phyloP scores from a whole-genome alignment of 2,797 vertebrate genomes.

The Enteromius anoplus region DNA sequence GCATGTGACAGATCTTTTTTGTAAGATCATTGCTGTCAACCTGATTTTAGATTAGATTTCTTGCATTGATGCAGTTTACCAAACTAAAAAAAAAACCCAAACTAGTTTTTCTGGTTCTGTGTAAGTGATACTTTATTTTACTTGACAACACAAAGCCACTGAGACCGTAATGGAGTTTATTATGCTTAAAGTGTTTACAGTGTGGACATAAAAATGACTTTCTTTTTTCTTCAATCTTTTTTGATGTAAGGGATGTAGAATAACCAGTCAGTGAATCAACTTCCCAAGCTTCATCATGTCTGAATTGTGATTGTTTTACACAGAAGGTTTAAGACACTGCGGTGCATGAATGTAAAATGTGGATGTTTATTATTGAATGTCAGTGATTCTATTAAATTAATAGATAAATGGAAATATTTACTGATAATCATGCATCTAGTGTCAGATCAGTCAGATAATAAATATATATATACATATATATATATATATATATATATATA shows the following conservation, averaged over 20 bases:
- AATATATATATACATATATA: no score
- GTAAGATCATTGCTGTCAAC: neutral
- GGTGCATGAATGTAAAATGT: conserved; percentile 7
- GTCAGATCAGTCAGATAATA: no score
- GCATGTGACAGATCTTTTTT: neutral
- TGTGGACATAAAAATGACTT: neutral
- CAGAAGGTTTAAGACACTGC: neutral
- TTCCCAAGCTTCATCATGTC: neutral
- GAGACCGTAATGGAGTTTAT: neutral
- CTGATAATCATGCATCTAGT: neutral
- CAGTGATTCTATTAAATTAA: neutral
- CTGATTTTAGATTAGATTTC: neutral
- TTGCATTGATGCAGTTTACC: neutral
- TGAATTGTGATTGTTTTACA: neutral
- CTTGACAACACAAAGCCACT: conserved; percentile 5
- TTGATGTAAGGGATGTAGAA: neutral
- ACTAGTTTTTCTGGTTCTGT: neutral
- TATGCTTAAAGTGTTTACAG: neutral
- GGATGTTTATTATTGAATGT: neutral
- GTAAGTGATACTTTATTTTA: conserved; percentile 1
- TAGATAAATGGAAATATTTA: neutral
- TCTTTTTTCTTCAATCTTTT: neutral
- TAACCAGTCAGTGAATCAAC: neutral
- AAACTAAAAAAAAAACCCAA: neutral
- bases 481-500: no score